A percentile compares a stretch with the other conserved stretches of the same genome.
phyloP scores from a whole-genome alignment of 2,797 vertebrate genomes.

The Neomorphus geoffroyi region DNA sequence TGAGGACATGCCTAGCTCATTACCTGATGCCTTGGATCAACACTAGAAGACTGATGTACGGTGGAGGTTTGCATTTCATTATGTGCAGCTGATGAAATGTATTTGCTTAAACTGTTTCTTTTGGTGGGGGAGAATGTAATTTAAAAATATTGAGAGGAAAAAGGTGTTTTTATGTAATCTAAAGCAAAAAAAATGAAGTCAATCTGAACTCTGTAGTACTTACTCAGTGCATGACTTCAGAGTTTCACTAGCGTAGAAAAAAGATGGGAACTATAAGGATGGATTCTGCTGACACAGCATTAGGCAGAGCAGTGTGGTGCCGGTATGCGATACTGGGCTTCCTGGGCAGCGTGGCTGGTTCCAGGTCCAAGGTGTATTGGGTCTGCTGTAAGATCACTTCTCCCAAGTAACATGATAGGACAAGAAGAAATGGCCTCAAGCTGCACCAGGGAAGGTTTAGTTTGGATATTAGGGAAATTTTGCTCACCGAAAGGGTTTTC shows the following conservation, averaged over 20 bases:
- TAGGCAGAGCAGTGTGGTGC: neutral
- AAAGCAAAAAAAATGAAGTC: neutral
- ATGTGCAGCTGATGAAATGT: neutral
- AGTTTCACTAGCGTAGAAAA: neutral
- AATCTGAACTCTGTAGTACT: neutral
- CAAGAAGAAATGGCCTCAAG: neutral
- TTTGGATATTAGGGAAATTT: neutral
- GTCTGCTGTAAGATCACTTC: neutral
- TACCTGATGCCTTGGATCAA: neutral
- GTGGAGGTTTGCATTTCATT: neutral
- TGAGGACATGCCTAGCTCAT: neutral
- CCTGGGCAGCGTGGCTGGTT: neutral
- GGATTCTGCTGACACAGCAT: neutral
- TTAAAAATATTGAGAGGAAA: neutral
- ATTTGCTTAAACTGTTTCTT: neutral
- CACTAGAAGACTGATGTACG: accelerated
- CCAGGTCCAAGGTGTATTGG: accelerated
- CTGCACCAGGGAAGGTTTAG: neutral
- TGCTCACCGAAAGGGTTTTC: neutral
- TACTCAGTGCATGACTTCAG: neutral
- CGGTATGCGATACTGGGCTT: too few relatives aligned
- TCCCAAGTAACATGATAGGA: neutral
- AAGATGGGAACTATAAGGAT: too few relatives aligned
- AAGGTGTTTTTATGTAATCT: neutral
- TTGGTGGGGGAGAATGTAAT: neutral